Percentiles rank a stretch among this genome's conserved stretches.
These are phyloP conservation scores for Bacillus rossius DNA, from an alignment of 1,140 invertebrate species.

Conservation along the genomic window DNA sequence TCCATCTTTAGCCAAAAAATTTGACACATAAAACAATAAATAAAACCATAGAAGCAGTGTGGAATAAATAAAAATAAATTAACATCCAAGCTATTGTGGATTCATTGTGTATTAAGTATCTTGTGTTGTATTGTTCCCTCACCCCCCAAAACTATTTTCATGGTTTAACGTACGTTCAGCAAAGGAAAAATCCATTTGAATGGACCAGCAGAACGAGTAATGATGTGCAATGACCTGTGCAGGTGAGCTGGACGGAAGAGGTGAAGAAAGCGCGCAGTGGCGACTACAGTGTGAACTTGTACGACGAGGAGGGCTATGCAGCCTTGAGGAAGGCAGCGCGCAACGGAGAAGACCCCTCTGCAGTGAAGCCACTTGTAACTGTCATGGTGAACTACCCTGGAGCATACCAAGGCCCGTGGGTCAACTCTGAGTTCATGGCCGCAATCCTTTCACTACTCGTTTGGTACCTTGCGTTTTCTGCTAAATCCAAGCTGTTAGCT, in stretches of 20 bases:
- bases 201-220: no score
- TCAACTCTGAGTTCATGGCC: slow-evolving; percentile 89
- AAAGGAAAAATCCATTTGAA: no score
- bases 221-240: no score
- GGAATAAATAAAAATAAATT: no score
- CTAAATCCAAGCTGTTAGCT: slow-evolving; percentile 71
- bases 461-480: slow-evolving; percentile 80
- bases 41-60: no score
- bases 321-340: slow-evolving; percentile 70
- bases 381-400: slow-evolving; percentile 76
- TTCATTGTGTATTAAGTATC: no score
- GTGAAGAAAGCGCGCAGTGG: slow-evolving; percentile 72
- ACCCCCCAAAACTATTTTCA: no score
- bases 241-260: slow-evolving; percentile 86
- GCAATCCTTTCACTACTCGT: slow-evolving; percentile 69
- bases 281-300: slow-evolving; percentile 71
- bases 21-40: no score
- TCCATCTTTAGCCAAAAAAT: no score
- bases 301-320: slow-evolving; percentile 87
- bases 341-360: slow-evolving; percentile 54
- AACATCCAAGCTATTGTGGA: no score
- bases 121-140: no score
- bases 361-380: slow-evolving; percentile 66
- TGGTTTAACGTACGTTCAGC: no score
- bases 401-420: slow-evolving; percentile 84